phyloP scores from a whole-genome alignment of 2,888 invertebrate species.

The Lycaena phlaeas region DNA sequence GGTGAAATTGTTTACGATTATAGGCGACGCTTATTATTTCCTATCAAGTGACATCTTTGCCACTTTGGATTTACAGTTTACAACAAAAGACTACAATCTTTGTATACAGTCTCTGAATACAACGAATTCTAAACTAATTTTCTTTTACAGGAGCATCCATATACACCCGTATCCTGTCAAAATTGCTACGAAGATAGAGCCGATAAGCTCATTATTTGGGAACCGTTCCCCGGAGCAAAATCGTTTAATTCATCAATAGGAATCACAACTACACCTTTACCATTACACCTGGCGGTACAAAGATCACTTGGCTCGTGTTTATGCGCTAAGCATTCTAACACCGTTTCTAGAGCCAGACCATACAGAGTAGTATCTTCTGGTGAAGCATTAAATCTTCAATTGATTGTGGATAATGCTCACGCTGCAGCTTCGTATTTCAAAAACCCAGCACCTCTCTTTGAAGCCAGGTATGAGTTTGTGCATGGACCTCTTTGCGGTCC shows the following conservation, averaged over 20 bases:
- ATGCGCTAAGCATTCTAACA: constrained; percentile 76
- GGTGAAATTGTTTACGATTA: too few relatives aligned
- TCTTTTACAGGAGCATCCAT: constrained; percentile 77
- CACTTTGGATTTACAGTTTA: too few relatives aligned
- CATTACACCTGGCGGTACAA: constrained; percentile 76
- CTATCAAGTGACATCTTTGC: too few relatives aligned
- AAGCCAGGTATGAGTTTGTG: constrained; percentile 90
- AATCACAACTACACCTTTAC: constrained; percentile 61
- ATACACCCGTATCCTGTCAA: constrained; percentile 85
- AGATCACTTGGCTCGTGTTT: constrained; percentile 82
- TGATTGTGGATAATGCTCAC: constrained; percentile 88
- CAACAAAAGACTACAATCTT: too few relatives aligned
- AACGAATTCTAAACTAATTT: constrained; percentile 4
- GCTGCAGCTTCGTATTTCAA: constrained; percentile 92
- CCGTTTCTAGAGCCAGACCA: constrained; percentile 72
- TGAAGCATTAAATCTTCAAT: constrained; percentile 84
- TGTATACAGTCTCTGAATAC: too few relatives aligned
- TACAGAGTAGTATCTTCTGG: constrained; percentile 83
- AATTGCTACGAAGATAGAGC: constrained; percentile 90
- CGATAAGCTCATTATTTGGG: constrained; percentile 87
- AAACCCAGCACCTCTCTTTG: constrained; percentile 86
- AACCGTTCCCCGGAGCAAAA: constrained; percentile 67
- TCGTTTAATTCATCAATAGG: constrained; percentile 39
- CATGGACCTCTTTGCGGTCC: constrained; percentile 92
- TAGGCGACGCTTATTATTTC: too few relatives aligned